phyloP scores from a whole-genome alignment of 2,113 vertebrate genomes.

The Oplegnathus fasciatus region DNA sequence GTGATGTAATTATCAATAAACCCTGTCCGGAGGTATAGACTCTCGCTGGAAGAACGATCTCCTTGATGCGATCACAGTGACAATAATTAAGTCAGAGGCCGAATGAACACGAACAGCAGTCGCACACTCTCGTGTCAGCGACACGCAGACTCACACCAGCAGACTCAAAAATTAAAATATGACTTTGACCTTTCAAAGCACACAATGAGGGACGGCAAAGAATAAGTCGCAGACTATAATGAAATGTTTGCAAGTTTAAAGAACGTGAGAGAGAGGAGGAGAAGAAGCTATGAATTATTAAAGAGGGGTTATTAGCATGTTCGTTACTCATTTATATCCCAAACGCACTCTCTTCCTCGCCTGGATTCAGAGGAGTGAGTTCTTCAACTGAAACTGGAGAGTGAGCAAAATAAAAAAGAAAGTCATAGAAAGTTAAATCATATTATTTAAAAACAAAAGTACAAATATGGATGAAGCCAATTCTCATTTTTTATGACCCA shows the following conservation, averaged over 20 bases:
- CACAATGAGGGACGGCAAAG: conserved; percentile 3
- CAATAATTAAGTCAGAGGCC: conserved; percentile 12
- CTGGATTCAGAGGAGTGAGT: background rate
- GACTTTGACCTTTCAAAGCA: conserved; percentile 45
- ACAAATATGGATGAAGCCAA: too few relatives aligned
- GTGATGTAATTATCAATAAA: conserved; percentile 35
- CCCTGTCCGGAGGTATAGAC: conserved; percentile 23
- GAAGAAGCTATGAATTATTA: conserved; percentile 45
- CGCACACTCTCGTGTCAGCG: background rate
- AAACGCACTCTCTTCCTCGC: background rate
- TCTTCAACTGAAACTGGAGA: background rate
- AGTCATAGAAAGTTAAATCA: background rate
- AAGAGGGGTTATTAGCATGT: conserved; percentile 41
- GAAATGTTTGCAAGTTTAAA: conserved; percentile 50
- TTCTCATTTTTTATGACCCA: too few relatives aligned
- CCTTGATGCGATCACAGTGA: conserved; percentile 8
- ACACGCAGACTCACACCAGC: background rate
- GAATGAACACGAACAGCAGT: conserved; percentile 8
- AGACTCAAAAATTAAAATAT: background rate
- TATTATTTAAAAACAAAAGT: too few relatives aligned
- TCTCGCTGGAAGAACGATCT: background rate
- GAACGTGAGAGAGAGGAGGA: background rate
- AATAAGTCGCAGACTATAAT: conserved; percentile 2
- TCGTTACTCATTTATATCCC: conserved; percentile 22
- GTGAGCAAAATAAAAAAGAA: background rate